Conservation (phyloP, 2,113 vertebrate species). For the Hyperopisus bebe region DNA sequence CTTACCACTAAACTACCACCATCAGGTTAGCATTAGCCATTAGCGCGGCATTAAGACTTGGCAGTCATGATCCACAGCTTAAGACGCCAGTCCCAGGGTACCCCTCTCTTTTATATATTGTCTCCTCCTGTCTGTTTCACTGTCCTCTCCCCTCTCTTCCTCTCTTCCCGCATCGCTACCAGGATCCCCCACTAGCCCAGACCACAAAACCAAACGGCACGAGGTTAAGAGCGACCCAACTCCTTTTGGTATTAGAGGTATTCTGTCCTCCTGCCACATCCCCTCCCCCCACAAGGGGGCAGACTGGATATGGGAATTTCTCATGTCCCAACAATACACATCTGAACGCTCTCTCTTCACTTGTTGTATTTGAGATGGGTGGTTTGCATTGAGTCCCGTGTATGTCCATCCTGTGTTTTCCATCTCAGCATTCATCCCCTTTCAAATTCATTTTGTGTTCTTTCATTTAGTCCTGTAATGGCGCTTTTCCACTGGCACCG, state of each 20-base stretch:
- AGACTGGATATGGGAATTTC: not conserved
- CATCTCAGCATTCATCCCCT: not conserved
- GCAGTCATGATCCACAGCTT: not conserved
- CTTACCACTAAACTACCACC: slow-evolving; percentile 64
- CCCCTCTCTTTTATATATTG: not conserved
- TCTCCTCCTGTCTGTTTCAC: slow-evolving; percentile 9
- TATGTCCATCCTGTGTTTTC: not conserved
- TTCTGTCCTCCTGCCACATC: not conserved
- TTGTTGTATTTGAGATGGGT: not conserved
- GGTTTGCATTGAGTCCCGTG: not conserved
- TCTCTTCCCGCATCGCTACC: slow-evolving; percentile 42
- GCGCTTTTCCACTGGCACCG: not conserved
- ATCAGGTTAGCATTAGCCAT: slow-evolving; percentile 57
- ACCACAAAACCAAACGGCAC: slow-evolving; percentile 90
- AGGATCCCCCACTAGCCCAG: slow-evolving; percentile 88
- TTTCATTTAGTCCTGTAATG: not conserved
- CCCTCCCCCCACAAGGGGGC: not conserved
- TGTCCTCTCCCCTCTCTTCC: not conserved
- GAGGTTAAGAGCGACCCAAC: slow-evolving; percentile 94
- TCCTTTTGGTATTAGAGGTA: slow-evolving; percentile 92
- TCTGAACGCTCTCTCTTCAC: not conserved
- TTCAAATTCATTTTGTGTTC: not conserved
- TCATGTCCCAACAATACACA: not conserved
- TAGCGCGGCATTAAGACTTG: slow-evolving; percentile 13
- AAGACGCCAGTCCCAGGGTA: not conserved